Evolutionary conservation across 2,888 invertebrate species (phyloP).

Genomic region (Nemoura dubitans): DNA sequence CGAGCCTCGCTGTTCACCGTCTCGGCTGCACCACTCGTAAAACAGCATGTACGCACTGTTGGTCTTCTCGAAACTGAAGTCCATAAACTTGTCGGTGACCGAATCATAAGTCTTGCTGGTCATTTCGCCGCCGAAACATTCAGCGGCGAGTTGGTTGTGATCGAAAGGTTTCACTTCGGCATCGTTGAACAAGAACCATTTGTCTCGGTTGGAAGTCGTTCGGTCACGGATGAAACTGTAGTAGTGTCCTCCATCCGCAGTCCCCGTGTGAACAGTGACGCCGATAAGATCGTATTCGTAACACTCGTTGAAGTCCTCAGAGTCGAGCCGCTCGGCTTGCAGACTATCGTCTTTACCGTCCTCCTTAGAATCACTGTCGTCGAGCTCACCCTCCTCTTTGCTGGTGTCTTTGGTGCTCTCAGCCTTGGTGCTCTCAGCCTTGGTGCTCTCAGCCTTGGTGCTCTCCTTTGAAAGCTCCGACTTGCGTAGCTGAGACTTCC

Average conservation of each 20-base stretch:
- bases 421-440: too few species aligned
- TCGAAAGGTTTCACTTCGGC: slow-evolving; percentile 95
- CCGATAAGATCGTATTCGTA: slow-evolving; percentile 82
- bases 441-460: slow-evolving; percentile 48
- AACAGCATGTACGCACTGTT: slow-evolving; percentile 98
- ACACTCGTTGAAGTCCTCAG: slow-evolving; percentile 69
- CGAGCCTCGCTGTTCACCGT: slow-evolving; percentile 53
- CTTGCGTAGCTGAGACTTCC: slow-evolving; percentile 62
- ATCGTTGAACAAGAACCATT: slow-evolving; percentile 93
- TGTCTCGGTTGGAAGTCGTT: slow-evolving; percentile 74
- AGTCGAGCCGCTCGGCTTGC: slow-evolving; percentile 60
- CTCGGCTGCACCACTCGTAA: slow-evolving; percentile 79
- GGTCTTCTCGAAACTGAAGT: slow-evolving; percentile 96
- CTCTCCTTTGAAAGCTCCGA: slow-evolving; percentile 52
- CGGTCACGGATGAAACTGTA: slow-evolving; percentile 95
- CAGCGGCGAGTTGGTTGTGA: slow-evolving; percentile 91
- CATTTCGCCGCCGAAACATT: slow-evolving; percentile 98
- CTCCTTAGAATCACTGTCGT: slow-evolving; percentile 27
- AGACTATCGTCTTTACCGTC: slow-evolving; percentile 58
- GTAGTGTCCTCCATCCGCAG: slow-evolving; percentile 96
- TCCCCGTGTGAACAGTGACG: slow-evolving; percentile 97
- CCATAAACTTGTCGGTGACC: slow-evolving; percentile 96
- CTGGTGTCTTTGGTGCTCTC: slow-evolving; percentile 46
- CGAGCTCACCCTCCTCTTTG: slow-evolving; percentile 52
- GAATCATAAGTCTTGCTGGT: slow-evolving; percentile 97